Conservation (phyloP, 1,140 invertebrate genomes). For the Drosophila arawakana region DNA sequence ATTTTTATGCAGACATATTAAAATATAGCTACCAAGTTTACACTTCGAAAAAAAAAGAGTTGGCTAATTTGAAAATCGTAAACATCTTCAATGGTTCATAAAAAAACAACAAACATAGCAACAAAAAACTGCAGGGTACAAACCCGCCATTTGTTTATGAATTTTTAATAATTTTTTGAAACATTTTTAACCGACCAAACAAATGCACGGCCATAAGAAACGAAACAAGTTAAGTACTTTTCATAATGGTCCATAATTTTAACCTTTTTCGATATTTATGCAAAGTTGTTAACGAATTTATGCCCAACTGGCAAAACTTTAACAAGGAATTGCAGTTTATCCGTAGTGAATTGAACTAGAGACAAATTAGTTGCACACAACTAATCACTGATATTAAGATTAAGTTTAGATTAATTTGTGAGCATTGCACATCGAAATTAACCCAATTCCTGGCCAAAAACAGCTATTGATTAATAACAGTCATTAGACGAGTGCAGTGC, state of each 20-base stretch:
- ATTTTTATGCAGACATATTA: no score
- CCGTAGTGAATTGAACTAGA: no score
- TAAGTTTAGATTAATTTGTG: no score
- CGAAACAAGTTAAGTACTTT: constrained; percentile 36
- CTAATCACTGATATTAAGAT: no score
- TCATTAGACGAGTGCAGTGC: constrained; percentile 52
- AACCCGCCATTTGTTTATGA: constrained; percentile 37
- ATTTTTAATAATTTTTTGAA: constrained; percentile 40
- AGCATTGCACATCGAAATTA: constrained; percentile 11
- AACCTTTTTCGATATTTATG: constrained; percentile 29
- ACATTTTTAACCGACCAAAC: constrained; percentile 22
- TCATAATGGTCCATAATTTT: constrained; percentile 41
- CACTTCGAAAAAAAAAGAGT: no score
- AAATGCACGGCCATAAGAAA: constrained; percentile 39
- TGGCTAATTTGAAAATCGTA: neutral
- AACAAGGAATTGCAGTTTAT: neutral
- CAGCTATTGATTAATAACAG: constrained; percentile 73
- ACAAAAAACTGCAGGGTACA: constrained; percentile 9
- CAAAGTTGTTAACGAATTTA: constrained; percentile 25
- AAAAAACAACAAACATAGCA: no score
- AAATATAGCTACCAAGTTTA: no score
- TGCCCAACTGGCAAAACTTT: constrained; percentile 13
- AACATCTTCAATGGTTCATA: neutral
- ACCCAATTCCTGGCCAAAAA: neutral
- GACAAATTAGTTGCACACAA: no score